These are phyloP conservation scores for Kryphioiulus occultus DNA, from an alignment of 2,888 invertebrate species.

Conservation along the genomic window DNA sequence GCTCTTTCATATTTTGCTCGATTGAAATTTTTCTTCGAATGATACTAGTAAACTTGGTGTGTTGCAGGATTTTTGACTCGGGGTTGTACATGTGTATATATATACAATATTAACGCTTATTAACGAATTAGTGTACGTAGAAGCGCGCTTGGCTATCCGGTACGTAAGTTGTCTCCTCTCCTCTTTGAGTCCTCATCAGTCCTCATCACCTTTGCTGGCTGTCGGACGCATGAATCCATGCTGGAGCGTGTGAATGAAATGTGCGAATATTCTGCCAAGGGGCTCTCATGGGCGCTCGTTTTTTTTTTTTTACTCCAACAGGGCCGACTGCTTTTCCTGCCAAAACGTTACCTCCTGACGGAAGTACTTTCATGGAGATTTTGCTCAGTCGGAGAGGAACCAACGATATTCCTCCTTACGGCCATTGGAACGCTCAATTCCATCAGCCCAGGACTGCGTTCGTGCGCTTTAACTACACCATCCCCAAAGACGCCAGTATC, in stretches of 20 bases:
- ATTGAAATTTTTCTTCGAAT: too few species aligned
- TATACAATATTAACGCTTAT: too few species aligned
- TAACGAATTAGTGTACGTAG: too few species aligned
- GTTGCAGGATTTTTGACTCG: too few species aligned
- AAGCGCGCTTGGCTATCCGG: background rate
- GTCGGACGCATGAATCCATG: too few species aligned
- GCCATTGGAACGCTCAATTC: conserved; percentile 93
- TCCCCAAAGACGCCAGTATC: conserved; percentile 67
- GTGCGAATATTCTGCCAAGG: background rate
- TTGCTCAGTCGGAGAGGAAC: conserved; percentile 78
- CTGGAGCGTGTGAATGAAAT: background rate
- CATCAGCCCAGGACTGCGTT: conserved; percentile 69
- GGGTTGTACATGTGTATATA: too few species aligned
- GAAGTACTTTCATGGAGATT: conserved; percentile 90
- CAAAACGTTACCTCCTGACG: conserved; percentile 90
- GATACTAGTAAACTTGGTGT: too few species aligned
- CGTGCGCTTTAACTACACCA: conserved; percentile 76
- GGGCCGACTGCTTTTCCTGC: conserved; percentile 89
- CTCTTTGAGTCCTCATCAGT: too few species aligned
- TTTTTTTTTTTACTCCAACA: conserved; percentile 63
- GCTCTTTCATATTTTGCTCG: too few species aligned
- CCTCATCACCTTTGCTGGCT: too few species aligned
- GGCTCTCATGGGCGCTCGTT: background rate
- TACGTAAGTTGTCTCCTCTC: background rate
- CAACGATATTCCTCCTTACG: conserved; percentile 86